Evolutionary conservation across 2,797 vertebrate species (phyloP).

Genomic region (Trachurus trachurus): DNA sequence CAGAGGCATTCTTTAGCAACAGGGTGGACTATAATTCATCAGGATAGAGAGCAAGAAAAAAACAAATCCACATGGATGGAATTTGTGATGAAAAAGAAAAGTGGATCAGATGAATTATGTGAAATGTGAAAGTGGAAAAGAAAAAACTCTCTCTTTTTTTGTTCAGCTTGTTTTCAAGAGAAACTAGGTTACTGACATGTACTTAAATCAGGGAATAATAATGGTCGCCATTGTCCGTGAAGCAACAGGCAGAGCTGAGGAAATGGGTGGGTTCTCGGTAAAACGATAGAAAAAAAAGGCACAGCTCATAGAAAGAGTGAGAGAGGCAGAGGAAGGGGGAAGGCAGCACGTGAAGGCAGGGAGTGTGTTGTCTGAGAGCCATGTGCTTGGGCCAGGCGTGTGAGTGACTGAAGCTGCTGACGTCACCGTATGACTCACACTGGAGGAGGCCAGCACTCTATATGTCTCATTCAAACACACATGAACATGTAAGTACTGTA

Average conservation of each 20-base stretch:
- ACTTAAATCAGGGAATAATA: slow-evolving; percentile 25
- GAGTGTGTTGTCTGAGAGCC: slow-evolving; percentile 80
- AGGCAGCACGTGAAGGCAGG: slow-evolving; percentile 78
- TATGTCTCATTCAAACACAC: slow-evolving; percentile 28
- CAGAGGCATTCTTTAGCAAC: neutral
- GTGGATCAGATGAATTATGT: no score
- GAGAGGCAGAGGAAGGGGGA: slow-evolving; percentile 43
- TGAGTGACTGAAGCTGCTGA: slow-evolving; percentile 53
- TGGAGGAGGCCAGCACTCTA: slow-evolving; percentile 41
- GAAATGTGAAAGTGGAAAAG: neutral
- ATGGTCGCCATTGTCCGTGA: slow-evolving; percentile 51
- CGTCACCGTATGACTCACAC: slow-evolving; percentile 76
- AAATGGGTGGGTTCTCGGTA: slow-evolving; percentile 56
- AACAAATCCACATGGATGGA: neutral
- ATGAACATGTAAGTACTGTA: slow-evolving; percentile 15
- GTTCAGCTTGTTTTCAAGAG: neutral
- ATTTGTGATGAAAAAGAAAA: neutral
- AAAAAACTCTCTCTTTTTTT: neutral
- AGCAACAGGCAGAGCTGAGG: slow-evolving; percentile 57
- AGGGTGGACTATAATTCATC: neutral
- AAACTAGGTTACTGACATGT: slow-evolving; percentile 53
- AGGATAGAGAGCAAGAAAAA: neutral
- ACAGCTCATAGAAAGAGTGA: slow-evolving; percentile 6
- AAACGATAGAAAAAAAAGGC: neutral
- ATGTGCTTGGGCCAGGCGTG: slow-evolving; percentile 78